A percentile compares a stretch with the other conserved stretches of the same genome.
These are phyloP conservation scores for Cosmopolites sordidus DNA, from an alignment of 2,888 invertebrate species.

Conservation along the genomic window DNA sequence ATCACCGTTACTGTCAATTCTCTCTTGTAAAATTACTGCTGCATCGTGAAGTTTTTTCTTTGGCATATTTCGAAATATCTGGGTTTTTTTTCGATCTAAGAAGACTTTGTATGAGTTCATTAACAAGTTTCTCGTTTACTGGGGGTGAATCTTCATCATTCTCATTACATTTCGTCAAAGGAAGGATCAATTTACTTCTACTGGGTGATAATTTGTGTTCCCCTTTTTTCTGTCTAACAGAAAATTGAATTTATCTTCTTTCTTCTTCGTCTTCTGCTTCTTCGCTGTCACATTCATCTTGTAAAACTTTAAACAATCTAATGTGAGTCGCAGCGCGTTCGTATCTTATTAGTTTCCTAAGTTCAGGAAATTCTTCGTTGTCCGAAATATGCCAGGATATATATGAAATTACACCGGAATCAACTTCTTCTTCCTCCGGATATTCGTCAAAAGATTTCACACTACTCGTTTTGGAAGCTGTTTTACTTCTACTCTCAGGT, in stretches of 20 bases:
- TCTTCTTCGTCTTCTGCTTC: conserved; percentile 40
- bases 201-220: conserved; percentile 46
- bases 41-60: conserved; percentile 57
- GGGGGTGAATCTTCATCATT: conserved; percentile 53
- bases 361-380: conserved; percentile 59
- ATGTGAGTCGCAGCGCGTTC: conserved; percentile 71
- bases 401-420: conserved; percentile 68
- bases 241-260: conserved; percentile 29
- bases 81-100: conserved; percentile 55
- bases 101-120: conserved; percentile 57
- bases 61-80: conserved; percentile 53
- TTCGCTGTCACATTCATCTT: conserved; percentile 54
- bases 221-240: conserved; percentile 24
- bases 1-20: conserved; percentile 49
- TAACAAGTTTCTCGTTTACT: conserved; percentile 54
- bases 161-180: conserved; percentile 49
- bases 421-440: conserved; percentile 55
- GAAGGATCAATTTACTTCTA: conserved; percentile 53
- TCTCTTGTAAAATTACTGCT: conserved; percentile 56
- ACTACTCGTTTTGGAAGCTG: conserved; percentile 39
- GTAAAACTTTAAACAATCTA: conserved; percentile 63
- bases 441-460: conserved; percentile 46
- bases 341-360: conserved; percentile 57
- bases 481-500: conserved; percentile 30
- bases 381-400: conserved; percentile 65